A percentile compares a stretch with the other conserved stretches of the same genome.
Evolutionary conservation across 2,888 invertebrate genomes (phyloP).

Genomic region (Spodoptera exigua): DNA sequence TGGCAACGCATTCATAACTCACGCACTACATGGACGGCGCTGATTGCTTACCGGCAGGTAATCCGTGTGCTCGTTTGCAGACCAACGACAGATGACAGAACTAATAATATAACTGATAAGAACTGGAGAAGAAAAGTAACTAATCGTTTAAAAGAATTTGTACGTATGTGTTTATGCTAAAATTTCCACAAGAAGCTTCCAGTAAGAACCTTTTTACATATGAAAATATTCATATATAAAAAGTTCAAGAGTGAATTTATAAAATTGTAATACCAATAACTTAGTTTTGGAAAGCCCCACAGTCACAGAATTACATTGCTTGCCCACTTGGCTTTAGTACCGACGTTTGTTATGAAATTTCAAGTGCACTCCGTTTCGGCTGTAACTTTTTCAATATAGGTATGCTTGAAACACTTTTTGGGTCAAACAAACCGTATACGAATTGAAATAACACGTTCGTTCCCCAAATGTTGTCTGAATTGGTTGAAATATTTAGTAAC

Average conservation of each 20-base stretch:
- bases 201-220: not conserved
- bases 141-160: no score
- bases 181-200: no score
- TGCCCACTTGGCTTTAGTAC: constrained; percentile 11
- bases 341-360: constrained; percentile 36
- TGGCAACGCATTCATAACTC: no score
- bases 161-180: no score
- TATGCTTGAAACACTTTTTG: constrained; percentile 33
- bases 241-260: not conserved
- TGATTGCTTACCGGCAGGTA: no score
- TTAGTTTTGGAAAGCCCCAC: constrained; percentile 11
- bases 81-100: no score
- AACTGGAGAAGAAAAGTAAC: no score
- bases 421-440: constrained; percentile 10
- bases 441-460: not conserved
- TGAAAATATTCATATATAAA: not conserved
- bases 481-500: not conserved
- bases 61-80: no score
- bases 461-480: constrained; percentile 1
- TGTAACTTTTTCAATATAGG: constrained; percentile 50
- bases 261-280: constrained; percentile 13
- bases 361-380: constrained; percentile 38
- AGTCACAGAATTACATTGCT: constrained; percentile 16
- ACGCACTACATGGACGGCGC: no score
- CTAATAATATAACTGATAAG: no score